Evolutionary conservation across 2,888 invertebrate genomes (phyloP).

Genomic region (Camptogramma bilineatum): DNA sequence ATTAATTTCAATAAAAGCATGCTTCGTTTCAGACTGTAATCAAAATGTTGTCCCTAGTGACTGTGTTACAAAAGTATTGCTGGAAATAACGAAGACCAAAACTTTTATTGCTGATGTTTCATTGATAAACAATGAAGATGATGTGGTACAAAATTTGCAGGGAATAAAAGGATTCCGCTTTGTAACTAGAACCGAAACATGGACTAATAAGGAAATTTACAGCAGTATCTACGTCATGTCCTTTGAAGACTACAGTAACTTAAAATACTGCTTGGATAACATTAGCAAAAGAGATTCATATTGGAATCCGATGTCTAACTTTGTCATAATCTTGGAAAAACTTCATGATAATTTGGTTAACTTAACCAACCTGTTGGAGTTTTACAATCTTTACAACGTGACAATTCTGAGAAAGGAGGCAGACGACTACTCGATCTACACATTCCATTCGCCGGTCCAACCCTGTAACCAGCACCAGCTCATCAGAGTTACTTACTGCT

Average conservation of each 20-base stretch:
- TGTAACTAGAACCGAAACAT: conserved; percentile 46
- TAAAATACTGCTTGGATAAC: conserved; percentile 41
- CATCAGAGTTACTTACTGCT: conserved; percentile 14
- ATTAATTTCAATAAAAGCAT: too few species aligned
- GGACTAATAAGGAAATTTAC: conserved; percentile 37
- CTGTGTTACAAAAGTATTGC: conserved; percentile 46
- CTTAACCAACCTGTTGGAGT: conserved; percentile 45
- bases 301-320: conserved; percentile 54
- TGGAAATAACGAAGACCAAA: conserved; percentile 33
- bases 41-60: not conserved
- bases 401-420: conserved; percentile 29
- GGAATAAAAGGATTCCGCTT: conserved; percentile 43
- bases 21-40: too few species aligned
- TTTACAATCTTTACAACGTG: conserved; percentile 46
- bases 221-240: conserved; percentile 50
- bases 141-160: conserved; percentile 45
- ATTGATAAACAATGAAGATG: conserved; percentile 47
- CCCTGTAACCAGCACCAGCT: conserved; percentile 28
- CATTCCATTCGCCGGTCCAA: conserved; percentile 33
- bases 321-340: conserved; percentile 51
- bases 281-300: conserved; percentile 43
- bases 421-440: conserved; percentile 30
- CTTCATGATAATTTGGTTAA: conserved; percentile 35
- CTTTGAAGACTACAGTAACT: conserved; percentile 44
- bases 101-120: conserved; percentile 44